Base-by-base conservation (phyloP, 2,113 vertebrate species). In the Tauraco erythrolophus region DNA sequence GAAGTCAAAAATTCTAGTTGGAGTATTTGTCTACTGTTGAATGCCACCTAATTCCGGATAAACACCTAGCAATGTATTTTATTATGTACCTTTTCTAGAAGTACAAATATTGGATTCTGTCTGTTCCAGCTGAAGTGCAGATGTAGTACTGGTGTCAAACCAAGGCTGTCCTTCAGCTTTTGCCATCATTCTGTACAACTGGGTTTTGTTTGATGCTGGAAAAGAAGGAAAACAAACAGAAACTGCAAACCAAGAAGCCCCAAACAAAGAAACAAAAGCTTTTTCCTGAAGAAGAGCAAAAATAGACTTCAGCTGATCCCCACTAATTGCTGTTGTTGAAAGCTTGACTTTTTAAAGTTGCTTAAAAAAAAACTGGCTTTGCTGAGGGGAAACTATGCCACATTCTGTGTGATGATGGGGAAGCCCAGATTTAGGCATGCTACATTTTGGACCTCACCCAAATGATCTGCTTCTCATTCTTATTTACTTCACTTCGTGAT, bases 401-500 rank as follows among this genome's bases (percentile, higher is more conserved):
- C 58, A 70, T 75, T 96, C 31, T 93, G 62, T 4, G 9, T 91
- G 95, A 66, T 0, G n/a, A 95, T 64, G 46, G 90, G 88, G 51
- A 97, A 98, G 56, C 60, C 58, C 58, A 58, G 23, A 88, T 89
- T 95, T 94, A 97, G 85, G 75, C 84, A 94, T 66, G 50, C 45
- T 91, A 70, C 64, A 88, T 88, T 98, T 98, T 98, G 96, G 95
- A 92, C 35, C 23, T 84, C 92, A 82, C 60, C 89, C 90, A 97
- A 86, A 70, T 80, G 45, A 97, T 97, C 68, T 93, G 91, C 70
- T 98, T 97, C 93, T 96, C 76, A 96, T 96, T 84, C 77, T 89
- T 95, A 94, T 96, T 98, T 96, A 95, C 89, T 98, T 96, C 92
- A 93, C 70, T 96, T 95, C 48, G 81, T 96, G 54, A 84, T 94